These are phyloP conservation scores for Dendrocincla fuliginosa DNA, from an alignment of 2,797 vertebrate genomes.

Conservation along the genomic window DNA sequence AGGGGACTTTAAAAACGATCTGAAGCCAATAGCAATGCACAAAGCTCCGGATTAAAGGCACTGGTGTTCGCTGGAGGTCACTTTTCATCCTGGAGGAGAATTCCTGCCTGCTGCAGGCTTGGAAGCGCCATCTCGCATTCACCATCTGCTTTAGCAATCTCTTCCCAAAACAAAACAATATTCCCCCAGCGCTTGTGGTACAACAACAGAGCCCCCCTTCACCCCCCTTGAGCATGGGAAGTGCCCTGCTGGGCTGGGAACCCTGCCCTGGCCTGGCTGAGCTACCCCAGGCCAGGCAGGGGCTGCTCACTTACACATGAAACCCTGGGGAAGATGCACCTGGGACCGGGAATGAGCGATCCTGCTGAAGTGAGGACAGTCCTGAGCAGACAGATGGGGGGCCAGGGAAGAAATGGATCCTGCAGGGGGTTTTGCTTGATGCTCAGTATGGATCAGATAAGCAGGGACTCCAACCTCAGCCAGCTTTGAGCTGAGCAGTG, in stretches of 20 bases:
- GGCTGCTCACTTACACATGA: neutral
- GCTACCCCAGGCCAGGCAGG: neutral
- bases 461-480: neutral
- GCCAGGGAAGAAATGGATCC: neutral
- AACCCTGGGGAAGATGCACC: neutral
- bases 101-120: constrained; percentile 49
- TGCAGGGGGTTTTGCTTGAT: neutral
- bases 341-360: neutral
- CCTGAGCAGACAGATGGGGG: neutral
- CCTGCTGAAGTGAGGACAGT: neutral
- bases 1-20: constrained; percentile 9
- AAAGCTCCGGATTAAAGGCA: constrained; percentile 23
- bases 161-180: constrained; percentile 73
- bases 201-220: constrained; percentile 29
- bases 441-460: neutral
- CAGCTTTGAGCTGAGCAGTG: neutral
- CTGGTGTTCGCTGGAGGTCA: constrained; percentile 25
- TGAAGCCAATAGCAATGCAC: neutral
- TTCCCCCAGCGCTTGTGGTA: constrained; percentile 35
- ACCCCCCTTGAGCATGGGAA: constrained; percentile 13
- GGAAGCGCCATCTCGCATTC: constrained; percentile 44
- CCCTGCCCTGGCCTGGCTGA: neutral
- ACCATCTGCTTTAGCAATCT: constrained; percentile 78
- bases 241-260: neutral
- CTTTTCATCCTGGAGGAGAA: constrained; percentile 50